Evolutionary conservation across 2,888 invertebrate genomes (phyloP), one percentile per base, ranked within the genome.

Genomic region (Danaus chrysippus): DNA sequence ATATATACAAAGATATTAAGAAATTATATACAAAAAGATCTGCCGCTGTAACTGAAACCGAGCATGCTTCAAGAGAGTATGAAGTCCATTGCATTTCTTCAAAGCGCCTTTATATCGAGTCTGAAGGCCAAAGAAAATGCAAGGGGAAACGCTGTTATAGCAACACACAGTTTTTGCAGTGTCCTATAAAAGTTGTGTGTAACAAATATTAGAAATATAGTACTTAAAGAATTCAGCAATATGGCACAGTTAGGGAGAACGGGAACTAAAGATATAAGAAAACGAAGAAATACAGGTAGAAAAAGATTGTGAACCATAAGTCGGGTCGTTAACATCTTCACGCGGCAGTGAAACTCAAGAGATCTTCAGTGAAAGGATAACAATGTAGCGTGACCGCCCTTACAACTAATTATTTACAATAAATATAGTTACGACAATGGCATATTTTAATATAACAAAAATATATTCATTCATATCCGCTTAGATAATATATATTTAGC

Each of bases 311-410:
- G 82, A 84, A 82, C 79, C 73, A 72, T 74, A 77, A 82, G 72
- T 79, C 70, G 75, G 76, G 79, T 80, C 77, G 85, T 80, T 81
- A 81, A 78, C 76, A 80, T 78, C 82, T 76, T 84, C 81, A 70
- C 76, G 71, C 85, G 91, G 89, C 90, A 87, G 79, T 82, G 84
- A 87, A 88, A 86, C 81, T 80, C 90, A 87, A 91, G 91, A 91
- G 91, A 91, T 91, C 91, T 91, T 91, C 76, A 87, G 91, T 91
- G 91, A 91, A 91, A 91, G 91, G 85, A 90, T 86, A 91, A 90
- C 89, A 87, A 91, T 81, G 79, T 79, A 81, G 84, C 88, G 77
- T 73, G 81, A 72, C 80, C 86, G 85, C 86, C 75, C 74, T 75
- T 78, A 76, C 65, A 70, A 64, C 70, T 76, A 73, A 70, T 63